A percentile compares a stretch with the other conserved stretches of the same genome.
These are phyloP conservation scores for Polydrusus cervinus DNA, from an alignment of 2,888 invertebrate genomes.

Conservation along the genomic window DNA sequence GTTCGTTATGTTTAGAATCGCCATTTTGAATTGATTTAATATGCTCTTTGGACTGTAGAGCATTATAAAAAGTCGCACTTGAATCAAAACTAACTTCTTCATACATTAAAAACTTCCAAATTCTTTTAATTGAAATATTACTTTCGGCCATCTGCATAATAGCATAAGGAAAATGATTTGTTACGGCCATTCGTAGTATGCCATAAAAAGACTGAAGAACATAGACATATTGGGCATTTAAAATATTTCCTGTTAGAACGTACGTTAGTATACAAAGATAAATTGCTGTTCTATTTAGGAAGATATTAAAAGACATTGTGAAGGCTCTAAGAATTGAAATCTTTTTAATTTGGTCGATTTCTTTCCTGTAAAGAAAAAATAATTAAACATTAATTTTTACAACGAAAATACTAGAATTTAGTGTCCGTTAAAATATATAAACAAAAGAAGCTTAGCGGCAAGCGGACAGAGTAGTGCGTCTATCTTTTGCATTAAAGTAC, in stretches of 20 bases:
- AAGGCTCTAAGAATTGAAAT: slow-evolving; percentile 79
- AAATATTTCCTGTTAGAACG: slow-evolving; percentile 76
- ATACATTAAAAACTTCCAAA: slow-evolving; percentile 75
- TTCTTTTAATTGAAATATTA: slow-evolving; percentile 56
- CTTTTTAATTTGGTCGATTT: slow-evolving; percentile 78
- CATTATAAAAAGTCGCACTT: slow-evolving; percentile 44
- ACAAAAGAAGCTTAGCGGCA: no score
- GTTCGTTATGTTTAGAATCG: neutral
- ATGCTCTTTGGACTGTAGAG: slow-evolving; percentile 16
- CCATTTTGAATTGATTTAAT: slow-evolving; percentile 8
- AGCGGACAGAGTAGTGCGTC: no score
- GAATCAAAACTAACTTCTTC: slow-evolving; percentile 65
- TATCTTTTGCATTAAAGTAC: no score
- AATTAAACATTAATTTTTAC: no score
- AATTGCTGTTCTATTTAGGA: slow-evolving; percentile 87
- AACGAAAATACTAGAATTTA: no score
- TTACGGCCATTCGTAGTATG: slow-evolving; percentile 78
- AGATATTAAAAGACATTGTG: slow-evolving; percentile 79
- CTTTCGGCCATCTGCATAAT: slow-evolving; percentile 81
- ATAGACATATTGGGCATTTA: slow-evolving; percentile 79
- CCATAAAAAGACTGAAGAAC: slow-evolving; percentile 85
- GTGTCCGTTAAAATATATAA: no score
- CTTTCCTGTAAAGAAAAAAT: slow-evolving; percentile 72
- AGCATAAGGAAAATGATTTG: slow-evolving; percentile 78
- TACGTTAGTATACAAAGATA: slow-evolving; percentile 86